phyloP scores from a whole-genome alignment of 2,888 invertebrate genomes.

The Chrysomela aeneicollis region DNA sequence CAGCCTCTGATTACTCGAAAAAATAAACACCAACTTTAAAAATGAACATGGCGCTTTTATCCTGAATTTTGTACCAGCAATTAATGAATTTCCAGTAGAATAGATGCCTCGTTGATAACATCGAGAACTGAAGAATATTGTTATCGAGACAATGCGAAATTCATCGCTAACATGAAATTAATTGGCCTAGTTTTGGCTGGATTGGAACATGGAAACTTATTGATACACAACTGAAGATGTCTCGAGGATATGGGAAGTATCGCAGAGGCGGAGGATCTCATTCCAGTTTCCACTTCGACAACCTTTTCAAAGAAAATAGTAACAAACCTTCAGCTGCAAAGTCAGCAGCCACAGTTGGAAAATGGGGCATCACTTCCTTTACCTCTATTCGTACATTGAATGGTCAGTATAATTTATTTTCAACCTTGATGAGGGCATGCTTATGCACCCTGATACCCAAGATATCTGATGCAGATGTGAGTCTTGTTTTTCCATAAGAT shows the following conservation, averaged over 20 bases:
- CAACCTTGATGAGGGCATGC: too few species aligned
- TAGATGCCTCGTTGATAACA: neutral
- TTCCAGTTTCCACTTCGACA: constrained; percentile 72
- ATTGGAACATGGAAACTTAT: constrained; percentile 17
- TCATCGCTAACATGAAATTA: constrained; percentile 27
- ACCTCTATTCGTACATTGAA: constrained; percentile 86
- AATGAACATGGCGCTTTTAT: constrained; percentile 37
- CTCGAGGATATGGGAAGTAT: constrained; percentile 63
- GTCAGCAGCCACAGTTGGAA: constrained; percentile 89
- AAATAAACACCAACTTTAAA: neutral
- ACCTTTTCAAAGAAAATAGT: constrained; percentile 76
- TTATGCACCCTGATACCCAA: too few species aligned
- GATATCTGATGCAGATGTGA: too few species aligned
- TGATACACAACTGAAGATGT: constrained; percentile 51
- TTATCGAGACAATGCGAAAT: neutral
- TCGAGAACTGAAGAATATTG: neutral
- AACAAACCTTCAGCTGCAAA: constrained; percentile 89
- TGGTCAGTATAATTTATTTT: constrained; percentile 62
- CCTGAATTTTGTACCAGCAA: constrained; percentile 28
- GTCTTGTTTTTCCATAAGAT: too few species aligned
- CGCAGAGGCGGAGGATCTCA: constrained; percentile 59
- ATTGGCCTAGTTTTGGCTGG: constrained; percentile 11
- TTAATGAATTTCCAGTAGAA: constrained; percentile 10
- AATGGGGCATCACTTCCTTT: constrained; percentile 95
- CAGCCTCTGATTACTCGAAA: neutral